These are phyloP conservation scores for Globodera rostochiensis DNA, from an alignment of 1,140 invertebrate genomes.

Conservation along the genomic window DNA sequence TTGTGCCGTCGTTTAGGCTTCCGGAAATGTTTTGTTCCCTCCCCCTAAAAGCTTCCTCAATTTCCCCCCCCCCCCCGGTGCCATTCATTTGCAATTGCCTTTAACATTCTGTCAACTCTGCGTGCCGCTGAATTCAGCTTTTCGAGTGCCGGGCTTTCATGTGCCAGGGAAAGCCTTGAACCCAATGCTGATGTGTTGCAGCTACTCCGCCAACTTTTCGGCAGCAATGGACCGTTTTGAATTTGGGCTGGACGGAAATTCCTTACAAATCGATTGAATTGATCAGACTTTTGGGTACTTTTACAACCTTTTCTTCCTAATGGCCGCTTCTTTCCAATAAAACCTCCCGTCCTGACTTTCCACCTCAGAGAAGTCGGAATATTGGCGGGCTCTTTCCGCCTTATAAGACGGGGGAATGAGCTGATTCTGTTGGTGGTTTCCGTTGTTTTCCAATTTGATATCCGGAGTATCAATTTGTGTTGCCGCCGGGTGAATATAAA, in stretches of 20 bases:
- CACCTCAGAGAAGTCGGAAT: conserved; percentile 45
- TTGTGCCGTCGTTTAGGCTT: no score
- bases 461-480: neutral
- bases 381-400: conserved; percentile 43
- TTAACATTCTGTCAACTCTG: conserved; percentile 56
- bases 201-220: conserved; percentile 47
- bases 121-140: conserved; percentile 55
- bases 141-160: conserved; percentile 34
- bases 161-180: conserved; percentile 45
- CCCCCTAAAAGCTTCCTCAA: neutral
- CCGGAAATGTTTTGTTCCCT: no score
- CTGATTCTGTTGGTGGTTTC: neutral
- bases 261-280: conserved; percentile 13
- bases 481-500: neutral
- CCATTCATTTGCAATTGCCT: conserved; percentile 10
- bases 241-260: conserved; percentile 36
- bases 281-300: neutral
- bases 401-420: conserved; percentile 29
- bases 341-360: conserved; percentile 38
- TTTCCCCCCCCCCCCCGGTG: neutral
- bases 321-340: neutral
- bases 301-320: neutral
- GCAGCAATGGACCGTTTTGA: conserved; percentile 45
- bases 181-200: conserved; percentile 29
- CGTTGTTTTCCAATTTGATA: neutral